phyloP scores from a whole-genome alignment of 2,797 vertebrate genomes.

The Neosilurus hyrtlii region DNA sequence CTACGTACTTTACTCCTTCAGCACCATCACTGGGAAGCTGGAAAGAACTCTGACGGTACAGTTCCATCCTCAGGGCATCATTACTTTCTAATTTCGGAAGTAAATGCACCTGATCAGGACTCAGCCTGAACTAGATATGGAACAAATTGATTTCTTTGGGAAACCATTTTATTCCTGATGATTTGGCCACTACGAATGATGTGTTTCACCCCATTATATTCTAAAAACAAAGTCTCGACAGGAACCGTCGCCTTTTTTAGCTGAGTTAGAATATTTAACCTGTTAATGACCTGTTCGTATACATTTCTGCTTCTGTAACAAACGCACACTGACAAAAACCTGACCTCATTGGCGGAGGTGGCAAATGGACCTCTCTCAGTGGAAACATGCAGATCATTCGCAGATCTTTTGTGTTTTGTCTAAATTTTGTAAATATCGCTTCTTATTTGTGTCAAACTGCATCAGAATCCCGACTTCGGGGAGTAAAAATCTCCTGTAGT shows the following conservation, averaged over 20 bases:
- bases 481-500: too few species aligned
- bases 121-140: not conserved
- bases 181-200: not conserved
- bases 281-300: not conserved
- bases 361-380: too few species aligned
- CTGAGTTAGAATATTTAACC: not conserved
- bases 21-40: slow-evolving; percentile 96
- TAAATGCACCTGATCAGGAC: not conserved
- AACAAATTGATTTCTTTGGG: not conserved
- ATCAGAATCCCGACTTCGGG: too few species aligned
- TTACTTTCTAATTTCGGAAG: not conserved
- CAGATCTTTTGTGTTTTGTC: too few species aligned
- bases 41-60: slow-evolving; percentile 95
- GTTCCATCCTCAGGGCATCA: slow-evolving; percentile 2
- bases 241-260: not conserved
- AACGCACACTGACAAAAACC: too few species aligned
- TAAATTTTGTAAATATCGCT: too few species aligned
- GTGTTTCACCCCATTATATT: not conserved
- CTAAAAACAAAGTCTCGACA: not conserved
- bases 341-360: too few species aligned
- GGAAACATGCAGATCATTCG: too few species aligned
- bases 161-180: not conserved
- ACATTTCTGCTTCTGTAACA: not conserved
- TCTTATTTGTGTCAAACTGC: too few species aligned
- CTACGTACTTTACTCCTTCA: slow-evolving; percentile 98